These are phyloP conservation scores for Rhynchotus rufescens DNA, from an alignment of 2,797 vertebrate species.

Conservation along the genomic window DNA sequence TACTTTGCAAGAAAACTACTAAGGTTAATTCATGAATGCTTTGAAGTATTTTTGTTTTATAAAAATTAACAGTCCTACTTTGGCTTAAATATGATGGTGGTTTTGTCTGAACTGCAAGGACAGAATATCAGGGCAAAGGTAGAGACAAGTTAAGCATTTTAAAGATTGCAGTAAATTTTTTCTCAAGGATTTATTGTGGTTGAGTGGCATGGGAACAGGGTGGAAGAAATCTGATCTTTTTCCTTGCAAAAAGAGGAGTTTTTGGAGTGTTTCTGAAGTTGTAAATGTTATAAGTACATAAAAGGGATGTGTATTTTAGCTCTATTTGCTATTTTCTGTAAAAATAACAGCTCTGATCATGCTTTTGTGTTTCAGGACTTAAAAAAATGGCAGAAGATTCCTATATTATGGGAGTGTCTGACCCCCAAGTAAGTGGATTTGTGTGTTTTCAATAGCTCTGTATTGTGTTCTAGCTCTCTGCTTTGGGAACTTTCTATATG, in stretches of 20 bases:
- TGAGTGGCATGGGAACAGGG: background rate
- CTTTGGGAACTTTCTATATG: background rate
- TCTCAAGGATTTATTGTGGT: background rate
- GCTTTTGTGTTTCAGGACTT: slow-evolving; percentile 67
- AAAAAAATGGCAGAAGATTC: slow-evolving; percentile 79
- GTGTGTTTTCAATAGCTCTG: background rate
- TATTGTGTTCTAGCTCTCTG: background rate
- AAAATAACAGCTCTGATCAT: background rate
- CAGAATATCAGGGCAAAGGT: background rate
- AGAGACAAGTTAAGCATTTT: background rate
- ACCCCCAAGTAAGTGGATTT: slow-evolving; percentile 77
- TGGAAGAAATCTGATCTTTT: background rate
- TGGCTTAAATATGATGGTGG: background rate
- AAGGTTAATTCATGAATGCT: background rate
- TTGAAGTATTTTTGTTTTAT: background rate
- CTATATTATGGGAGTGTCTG: slow-evolving; percentile 76
- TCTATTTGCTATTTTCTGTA: background rate
- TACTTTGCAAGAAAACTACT: background rate
- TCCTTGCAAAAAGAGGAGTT: background rate
- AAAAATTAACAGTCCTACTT: background rate
- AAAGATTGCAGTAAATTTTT: background rate
- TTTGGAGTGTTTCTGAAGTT: background rate
- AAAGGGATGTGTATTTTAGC: background rate
- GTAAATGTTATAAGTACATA: background rate
- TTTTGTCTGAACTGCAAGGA: background rate